Evolutionary conservation across 2,888 invertebrate genomes (phyloP), one percentile per base, ranked within the genome.

Genomic region (Eupithecia abbreviata): DNA sequence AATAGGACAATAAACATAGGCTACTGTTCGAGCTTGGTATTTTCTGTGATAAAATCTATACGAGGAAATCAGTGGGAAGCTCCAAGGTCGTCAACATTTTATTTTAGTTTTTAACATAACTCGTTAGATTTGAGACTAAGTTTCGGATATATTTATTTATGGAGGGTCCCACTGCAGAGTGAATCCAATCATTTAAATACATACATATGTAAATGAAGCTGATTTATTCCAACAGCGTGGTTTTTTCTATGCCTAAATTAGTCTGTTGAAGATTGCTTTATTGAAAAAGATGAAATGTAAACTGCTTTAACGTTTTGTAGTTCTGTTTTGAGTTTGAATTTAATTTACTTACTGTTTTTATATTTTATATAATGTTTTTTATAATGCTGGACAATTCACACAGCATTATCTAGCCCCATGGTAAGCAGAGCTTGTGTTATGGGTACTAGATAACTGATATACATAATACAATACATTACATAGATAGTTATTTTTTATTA

Each of bases 1-100:
- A 71, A 73, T 76, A 45, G 41, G 67, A 62, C 70, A 70, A 55
- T 51, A 66, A 73, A 76, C 66, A 73, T n/a, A 58, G 10, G 62
- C 30, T 62, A 30, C 66, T 45, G 45, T 71, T 30, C 43, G n/a
- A 41, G 15, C 5, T 62, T 15, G 45, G 62, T 62, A 69, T 13
- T 43, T 4, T 45, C 12, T 30, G 72, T 65, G 30, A 47, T 72
- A 65, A 72, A 65, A 47, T 69, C 47, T 43, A 69, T 42, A 69
- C 69, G 69, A 49, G 30, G 69, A 69, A 69, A 47, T 69, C 47
- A 18, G 69, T 69, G 69, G 69, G 69, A 45, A 9, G 69, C 7
- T 69, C 13, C 69, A 69, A 69, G 69, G 69, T 18, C 69, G 30
- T 30, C 69, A 30, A 68, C 67, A 62, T 66, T 69, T 69, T 41